Evolutionary conservation across 2,888 invertebrate species (phyloP), one percentile per base, ranked within the genome.

Genomic region (Dromius quadrimaculatus): DNA sequence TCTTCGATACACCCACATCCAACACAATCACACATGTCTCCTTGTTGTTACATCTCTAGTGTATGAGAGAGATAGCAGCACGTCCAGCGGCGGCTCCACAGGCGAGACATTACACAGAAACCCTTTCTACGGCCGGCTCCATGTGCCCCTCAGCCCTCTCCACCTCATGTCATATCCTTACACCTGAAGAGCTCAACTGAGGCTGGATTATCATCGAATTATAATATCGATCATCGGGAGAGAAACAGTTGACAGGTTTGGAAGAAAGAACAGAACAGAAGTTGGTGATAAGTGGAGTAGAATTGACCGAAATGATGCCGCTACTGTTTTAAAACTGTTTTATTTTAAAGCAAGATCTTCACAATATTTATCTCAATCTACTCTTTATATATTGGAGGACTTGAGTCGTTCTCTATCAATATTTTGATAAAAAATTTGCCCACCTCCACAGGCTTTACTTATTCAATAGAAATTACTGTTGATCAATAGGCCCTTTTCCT

Each of bases 41-140:
- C 23, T 13, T 54, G 50, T 54, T 23, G 23, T 54, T 23, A 54
- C 50, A 54, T 54, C 50, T 41, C 28, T 15, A 15, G n/a, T n/a
- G n/a, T 15, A 28, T 8, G 50, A 54, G 50, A 23, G 50, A 54
- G 50, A 28, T 15, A 59, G 36, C 59, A 17, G 15, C 23, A 1
- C 15, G n/a, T 22, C 15, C 28, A 43, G 69, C 62, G 47, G 61
- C 72, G 76, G 11, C 50, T 34, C 59, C 17, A 36, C 75, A 76
- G 80, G 75, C 81, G 79, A 79, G 81, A 81, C 81, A 77, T 73
- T 78, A 82, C 82, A 82, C 78, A 79, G 82, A 82, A 82, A 82
- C 82, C 82, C 82, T 82, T 82, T 82, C 80, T 81, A 78, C 76
- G 75, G 73, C 76, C 78, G 81, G 82, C 82, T 81, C 81, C 82